A percentile compares a stretch with the other conserved stretches of the same genome.
phyloP scores from a whole-genome alignment of 92 coral and sea anemone species.

The Nematostella vectensis region DNA sequence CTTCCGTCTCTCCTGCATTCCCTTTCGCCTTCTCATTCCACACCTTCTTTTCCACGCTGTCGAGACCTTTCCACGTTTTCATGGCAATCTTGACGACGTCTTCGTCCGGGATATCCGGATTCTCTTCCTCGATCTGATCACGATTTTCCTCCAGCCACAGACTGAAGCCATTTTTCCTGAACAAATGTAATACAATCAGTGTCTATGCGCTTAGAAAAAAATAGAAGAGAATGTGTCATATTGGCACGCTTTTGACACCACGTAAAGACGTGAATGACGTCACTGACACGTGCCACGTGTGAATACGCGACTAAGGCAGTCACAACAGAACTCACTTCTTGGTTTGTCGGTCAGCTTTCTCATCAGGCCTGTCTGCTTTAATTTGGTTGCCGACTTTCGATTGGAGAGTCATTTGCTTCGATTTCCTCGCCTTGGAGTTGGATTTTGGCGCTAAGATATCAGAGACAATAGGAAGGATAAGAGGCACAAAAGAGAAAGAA shows the following conservation, averaged over 20 bases:
- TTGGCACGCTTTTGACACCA: no score
- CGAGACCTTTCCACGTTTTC: conserved; percentile 70
- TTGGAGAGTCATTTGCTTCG: conserved; percentile 75
- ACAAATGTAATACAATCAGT: no score
- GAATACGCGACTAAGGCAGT: no score
- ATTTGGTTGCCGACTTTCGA: conserved; percentile 12
- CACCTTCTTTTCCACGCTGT: conserved; percentile 52
- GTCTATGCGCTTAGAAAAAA: neutral
- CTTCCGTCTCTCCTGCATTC: conserved; percentile 35
- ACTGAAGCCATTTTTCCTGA: conserved; percentile 74
- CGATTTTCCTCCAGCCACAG: conserved; percentile 76
- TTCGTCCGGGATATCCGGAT: conserved; percentile 58
- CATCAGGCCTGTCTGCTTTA: conserved; percentile 18
- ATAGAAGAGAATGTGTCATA: neutral
- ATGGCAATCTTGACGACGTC: conserved; percentile 75
- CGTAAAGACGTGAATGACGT: neutral
- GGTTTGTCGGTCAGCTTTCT: conserved; percentile 1
- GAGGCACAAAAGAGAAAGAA: neutral
- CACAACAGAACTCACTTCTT: conserved; percentile 23
- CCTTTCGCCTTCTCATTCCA: conserved; percentile 77
- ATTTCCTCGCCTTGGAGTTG: conserved; percentile 35
- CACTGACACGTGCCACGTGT: no score
- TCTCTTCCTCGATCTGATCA: conserved; percentile 43
- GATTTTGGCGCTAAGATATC: conserved; percentile 55
- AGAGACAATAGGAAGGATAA: neutral